Evolutionary conservation across 92 coral and sea anemone species (phyloP).

Genomic region (Palythoa grandis): DNA sequence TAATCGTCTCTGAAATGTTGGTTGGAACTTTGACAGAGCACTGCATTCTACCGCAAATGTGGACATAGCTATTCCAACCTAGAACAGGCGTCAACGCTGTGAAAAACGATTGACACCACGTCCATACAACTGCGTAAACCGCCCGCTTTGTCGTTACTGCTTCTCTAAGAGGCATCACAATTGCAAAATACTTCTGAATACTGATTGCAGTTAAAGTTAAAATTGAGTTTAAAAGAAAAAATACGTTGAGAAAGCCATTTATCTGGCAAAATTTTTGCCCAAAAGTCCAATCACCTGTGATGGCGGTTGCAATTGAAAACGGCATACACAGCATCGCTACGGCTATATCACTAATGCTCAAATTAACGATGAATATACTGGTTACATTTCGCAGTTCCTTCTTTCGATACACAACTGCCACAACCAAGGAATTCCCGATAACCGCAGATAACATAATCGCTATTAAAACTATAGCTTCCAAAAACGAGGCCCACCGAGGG

Average conservation of each 20-base stretch:
- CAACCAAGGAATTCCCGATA: slow-evolving; percentile 58
- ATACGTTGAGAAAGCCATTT: slow-evolving; percentile 66
- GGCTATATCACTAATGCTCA: slow-evolving; percentile 63
- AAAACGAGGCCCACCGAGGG: slow-evolving; percentile 52
- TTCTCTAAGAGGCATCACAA: slow-evolving; percentile 49
- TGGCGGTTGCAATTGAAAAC: slow-evolving; percentile 59
- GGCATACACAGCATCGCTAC: slow-evolving; percentile 70
- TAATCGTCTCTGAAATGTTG: slow-evolving; percentile 46
- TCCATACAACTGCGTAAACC: slow-evolving; percentile 53
- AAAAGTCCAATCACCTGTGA: slow-evolving; percentile 55
- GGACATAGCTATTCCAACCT: slow-evolving; percentile 66
- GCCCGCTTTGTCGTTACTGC: slow-evolving; percentile 55
- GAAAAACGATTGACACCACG: slow-evolving; percentile 56
- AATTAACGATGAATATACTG: slow-evolving; percentile 61
- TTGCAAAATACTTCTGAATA: slow-evolving; percentile 61
- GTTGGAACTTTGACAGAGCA: slow-evolving; percentile 64
- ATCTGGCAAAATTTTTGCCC: slow-evolving; percentile 51
- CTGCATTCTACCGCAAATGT: slow-evolving; percentile 66
- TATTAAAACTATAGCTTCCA: slow-evolving; percentile 50
- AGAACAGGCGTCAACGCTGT: slow-evolving; percentile 65
- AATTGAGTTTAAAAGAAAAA: slow-evolving; percentile 60
- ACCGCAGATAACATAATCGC: slow-evolving; percentile 53
- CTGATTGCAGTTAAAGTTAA: slow-evolving; percentile 71
- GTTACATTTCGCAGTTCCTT: slow-evolving; percentile 64
- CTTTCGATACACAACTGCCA: slow-evolving; percentile 64